Percentiles rank a stretch among this genome's conserved stretches.
These are phyloP conservation scores for Periophthalmus modestus DNA, from an alignment of 2,113 vertebrate species.

Conservation along the genomic window DNA sequence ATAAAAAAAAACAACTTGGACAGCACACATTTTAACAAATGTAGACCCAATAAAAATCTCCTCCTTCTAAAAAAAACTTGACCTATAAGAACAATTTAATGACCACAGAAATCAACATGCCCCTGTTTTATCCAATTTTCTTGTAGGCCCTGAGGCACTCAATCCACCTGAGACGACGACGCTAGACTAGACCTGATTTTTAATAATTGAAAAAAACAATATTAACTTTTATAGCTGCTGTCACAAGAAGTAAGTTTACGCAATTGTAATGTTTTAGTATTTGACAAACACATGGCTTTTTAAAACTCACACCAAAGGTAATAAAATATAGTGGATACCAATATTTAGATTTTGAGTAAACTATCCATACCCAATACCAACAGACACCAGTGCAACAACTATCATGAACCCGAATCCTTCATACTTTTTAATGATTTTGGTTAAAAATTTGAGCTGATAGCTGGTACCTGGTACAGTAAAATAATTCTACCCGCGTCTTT, in stretches of 20 bases:
- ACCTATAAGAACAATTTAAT: too few species aligned
- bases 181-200: background rate
- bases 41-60: background rate
- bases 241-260: too few species aligned
- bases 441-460: background rate
- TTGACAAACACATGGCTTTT: too few species aligned
- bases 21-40: background rate
- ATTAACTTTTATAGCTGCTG: too few species aligned
- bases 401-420: too few species aligned
- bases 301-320: too few species aligned
- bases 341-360: too few species aligned
- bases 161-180: background rate
- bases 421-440: background rate
- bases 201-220: too few species aligned
- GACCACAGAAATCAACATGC: background rate
- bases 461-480: background rate
- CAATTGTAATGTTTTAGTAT: too few species aligned
- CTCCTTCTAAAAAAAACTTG: background rate
- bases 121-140: slow-evolving; percentile 7
- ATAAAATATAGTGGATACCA: background rate
- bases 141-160: background rate
- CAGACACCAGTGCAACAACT: background rate
- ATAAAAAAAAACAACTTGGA: too few species aligned
- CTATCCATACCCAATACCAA: background rate
- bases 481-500: background rate